Evolutionary conservation across 2,888 invertebrate species (phyloP), one percentile per base, ranked within the genome.

Genomic region (Agrilus cyanescens): DNA sequence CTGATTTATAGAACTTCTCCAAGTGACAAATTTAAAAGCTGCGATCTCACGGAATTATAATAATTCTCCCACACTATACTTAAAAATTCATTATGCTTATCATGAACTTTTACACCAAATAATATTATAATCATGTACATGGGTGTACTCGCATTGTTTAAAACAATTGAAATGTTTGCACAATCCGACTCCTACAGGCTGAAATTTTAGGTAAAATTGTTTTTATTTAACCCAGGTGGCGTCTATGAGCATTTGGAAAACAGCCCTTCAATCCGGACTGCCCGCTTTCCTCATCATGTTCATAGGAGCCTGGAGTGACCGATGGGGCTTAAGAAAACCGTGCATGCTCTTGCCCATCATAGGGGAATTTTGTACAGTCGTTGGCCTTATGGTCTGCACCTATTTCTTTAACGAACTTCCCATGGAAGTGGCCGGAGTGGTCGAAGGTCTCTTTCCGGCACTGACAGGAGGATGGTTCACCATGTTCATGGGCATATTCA

Each of bases 401-500:
- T 87, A 80, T 58, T 83, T 76, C 64, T 86, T 85, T 62, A 74
- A 85, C 59, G 76, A 83, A 57, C 66, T 85, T 32, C 85, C 86
- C 0, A 83, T 87, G 73, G 87, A 87, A 68, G 82, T 76, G 2
- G 82, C 83, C 12, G 87, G 84, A 0, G 73, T 86, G 4, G 80
- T 84, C 1, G 87, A 87, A 63, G 84, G 85, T 1, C 72, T 87
- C 49, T 86, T 86, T 63, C 87, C 87, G 3, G 85, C 85, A 0
- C 58, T 87, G 6, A 85, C 85, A 1, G 84, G 87, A 8, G 87
- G 87, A 7, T 87, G 87, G 87, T 85, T 86, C 61, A 86, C 86
- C 25, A 86, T 87, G 86, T 80, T 88, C 55, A 87, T 88, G 86
- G 86, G 86, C 14, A 80, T 89, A 50, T 85, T 91, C 67, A 86